Percentiles rank a stretch among this genome's conserved stretches.
These are phyloP conservation scores for Nephrotoma appendiculata DNA, from an alignment of 2,888 invertebrate genomes.

Conservation along the genomic window DNA sequence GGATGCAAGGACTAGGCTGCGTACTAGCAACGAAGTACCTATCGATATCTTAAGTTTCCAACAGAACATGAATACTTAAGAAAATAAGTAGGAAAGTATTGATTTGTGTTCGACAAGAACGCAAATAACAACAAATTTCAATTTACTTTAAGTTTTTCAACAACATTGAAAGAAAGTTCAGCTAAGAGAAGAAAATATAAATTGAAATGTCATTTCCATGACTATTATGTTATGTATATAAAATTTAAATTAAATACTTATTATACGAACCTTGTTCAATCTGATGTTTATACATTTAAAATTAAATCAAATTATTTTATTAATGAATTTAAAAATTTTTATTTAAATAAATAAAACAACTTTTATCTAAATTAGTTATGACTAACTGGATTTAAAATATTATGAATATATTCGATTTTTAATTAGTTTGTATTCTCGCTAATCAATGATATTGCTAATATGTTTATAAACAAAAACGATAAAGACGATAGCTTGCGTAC, in stretches of 20 bases:
- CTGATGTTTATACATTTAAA: too few relatives aligned
- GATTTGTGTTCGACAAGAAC: background rate
- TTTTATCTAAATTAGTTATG: background rate
- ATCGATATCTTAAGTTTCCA: background rate
- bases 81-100: background rate
- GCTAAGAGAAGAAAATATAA: background rate
- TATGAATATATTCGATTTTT: background rate
- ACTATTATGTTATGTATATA: background rate
- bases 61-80: background rate
- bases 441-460: background rate
- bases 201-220: background rate
- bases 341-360: background rate
- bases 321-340: background rate
- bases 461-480: background rate
- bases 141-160: background rate
- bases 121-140: background rate
- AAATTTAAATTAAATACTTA: background rate
- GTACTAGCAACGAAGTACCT: background rate
- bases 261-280: background rate
- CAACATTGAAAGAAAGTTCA: background rate
- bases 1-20: too few relatives aligned
- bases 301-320: background rate
- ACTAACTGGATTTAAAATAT: background rate
- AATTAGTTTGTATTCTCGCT: background rate
- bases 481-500: background rate